These are phyloP conservation scores for Lepidotrigona ventralis DNA, from an alignment of 1,140 invertebrate genomes.

Conservation along the genomic window DNA sequence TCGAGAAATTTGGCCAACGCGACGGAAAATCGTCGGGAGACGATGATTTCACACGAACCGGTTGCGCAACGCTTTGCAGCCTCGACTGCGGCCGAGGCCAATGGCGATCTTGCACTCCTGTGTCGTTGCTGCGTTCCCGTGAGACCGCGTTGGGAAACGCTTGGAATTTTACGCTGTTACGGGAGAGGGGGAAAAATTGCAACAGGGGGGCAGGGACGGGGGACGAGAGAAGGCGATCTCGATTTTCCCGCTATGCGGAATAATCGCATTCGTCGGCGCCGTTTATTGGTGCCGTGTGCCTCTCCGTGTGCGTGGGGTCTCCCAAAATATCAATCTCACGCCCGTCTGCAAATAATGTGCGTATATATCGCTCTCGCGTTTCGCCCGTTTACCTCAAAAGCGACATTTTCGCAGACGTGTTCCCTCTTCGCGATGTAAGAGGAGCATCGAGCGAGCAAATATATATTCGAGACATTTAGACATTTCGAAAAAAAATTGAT, in stretches of 20 bases:
- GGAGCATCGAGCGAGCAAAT: too few species aligned
- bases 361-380: slow-evolving; percentile 57
- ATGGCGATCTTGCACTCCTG: not conserved
- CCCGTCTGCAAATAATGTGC: slow-evolving; percentile 65
- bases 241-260: slow-evolving; percentile 44
- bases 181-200: not conserved
- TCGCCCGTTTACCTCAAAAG: slow-evolving; percentile 38
- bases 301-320: slow-evolving; percentile 66
- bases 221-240: slow-evolving; percentile 46
- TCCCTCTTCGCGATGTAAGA: too few species aligned
- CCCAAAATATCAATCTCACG: slow-evolving; percentile 77
- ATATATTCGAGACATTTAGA: too few species aligned
- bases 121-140: not conserved
- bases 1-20: not conserved
- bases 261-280: slow-evolving; percentile 45
- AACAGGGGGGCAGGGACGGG: not conserved
- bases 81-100: not conserved
- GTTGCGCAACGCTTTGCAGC: not conserved
- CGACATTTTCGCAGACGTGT: slow-evolving; percentile 3
- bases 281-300: slow-evolving; percentile 76
- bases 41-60: not conserved
- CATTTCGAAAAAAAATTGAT: too few species aligned
- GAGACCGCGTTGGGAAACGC: slow-evolving; percentile 9
- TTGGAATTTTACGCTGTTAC: not conserved
- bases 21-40: not conserved